Conservation (phyloP, 2,113 vertebrate species). For the Saccopteryx bilineata region DNA sequence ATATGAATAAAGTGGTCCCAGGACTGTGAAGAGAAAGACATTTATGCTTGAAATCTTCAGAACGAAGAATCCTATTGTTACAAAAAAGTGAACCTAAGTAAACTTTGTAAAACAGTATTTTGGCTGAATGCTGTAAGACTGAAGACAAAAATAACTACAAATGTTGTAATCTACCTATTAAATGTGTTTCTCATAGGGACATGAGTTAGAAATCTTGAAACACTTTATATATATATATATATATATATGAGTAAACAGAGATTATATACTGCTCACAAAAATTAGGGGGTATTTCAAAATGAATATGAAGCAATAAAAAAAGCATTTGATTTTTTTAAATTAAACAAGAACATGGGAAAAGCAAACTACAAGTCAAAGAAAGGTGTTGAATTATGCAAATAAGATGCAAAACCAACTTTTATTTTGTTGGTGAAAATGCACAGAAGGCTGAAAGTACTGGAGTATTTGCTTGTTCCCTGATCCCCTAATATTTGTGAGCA, state of each 20-base stretch:
- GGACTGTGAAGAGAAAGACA: neutral
- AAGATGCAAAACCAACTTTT: no score
- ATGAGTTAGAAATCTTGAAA: slow-evolving; percentile 56
- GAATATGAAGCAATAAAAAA: no score
- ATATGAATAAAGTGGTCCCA: neutral
- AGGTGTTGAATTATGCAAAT: no score
- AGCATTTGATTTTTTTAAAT: no score
- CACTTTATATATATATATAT: neutral
- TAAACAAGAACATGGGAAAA: no score
- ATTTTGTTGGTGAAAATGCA: no score
- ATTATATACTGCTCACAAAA: neutral
- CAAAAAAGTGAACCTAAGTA: neutral
- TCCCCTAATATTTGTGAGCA: no score
- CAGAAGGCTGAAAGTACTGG: no score
- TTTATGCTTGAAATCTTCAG: neutral
- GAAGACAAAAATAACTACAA: slow-evolving; percentile 50
- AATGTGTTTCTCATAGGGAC: slow-evolving; percentile 20
- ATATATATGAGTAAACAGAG: neutral
- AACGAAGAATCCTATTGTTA: neutral
- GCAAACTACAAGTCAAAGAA: no score
- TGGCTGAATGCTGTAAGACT: neutral
- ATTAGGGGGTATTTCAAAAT: no score
- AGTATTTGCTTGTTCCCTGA: no score
- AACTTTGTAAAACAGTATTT: slow-evolving; percentile 38
- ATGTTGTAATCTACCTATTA: neutral